Evolutionary conservation across 2,113 vertebrate genomes (phyloP).

Genomic region (Trogon melanurus): DNA sequence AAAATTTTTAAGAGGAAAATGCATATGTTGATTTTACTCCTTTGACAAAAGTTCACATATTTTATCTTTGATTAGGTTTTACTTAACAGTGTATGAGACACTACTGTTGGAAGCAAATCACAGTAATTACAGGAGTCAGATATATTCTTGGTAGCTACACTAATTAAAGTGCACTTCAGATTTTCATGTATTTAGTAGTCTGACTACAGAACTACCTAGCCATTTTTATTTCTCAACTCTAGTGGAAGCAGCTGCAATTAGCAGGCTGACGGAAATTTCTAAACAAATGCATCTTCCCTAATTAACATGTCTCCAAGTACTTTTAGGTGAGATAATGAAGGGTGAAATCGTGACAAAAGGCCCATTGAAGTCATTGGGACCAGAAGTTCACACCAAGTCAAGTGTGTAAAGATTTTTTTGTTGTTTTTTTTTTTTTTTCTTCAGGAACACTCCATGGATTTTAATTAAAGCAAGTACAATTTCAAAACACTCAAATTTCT

Average conservation of each 20-base stretch:
- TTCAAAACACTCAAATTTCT: neutral
- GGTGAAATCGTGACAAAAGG: neutral
- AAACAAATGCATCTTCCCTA: neutral
- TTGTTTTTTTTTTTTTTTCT: neutral
- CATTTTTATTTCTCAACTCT: neutral
- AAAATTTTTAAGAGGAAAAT: neutral
- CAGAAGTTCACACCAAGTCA: neutral
- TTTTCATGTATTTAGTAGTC: neutral
- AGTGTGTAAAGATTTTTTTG: neutral
- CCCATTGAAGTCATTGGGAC: neutral
- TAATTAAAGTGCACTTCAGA: slow-evolving; percentile 5
- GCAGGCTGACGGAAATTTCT: neutral
- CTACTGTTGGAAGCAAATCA: neutral
- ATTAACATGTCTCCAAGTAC: slow-evolving; percentile 19
- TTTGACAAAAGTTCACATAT: neutral
- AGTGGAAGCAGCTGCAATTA: slow-evolving; percentile 27
- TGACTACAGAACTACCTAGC: neutral
- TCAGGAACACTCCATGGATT: neutral
- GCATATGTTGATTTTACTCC: neutral
- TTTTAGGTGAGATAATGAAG: neutral
- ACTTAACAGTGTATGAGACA: neutral
- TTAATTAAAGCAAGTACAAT: neutral
- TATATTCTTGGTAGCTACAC: neutral
- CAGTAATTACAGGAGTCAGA: neutral
- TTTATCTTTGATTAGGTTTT: neutral